Base-by-base conservation (phyloP, 2,113 vertebrate genomes). In the Pogona vitticeps region DNA sequence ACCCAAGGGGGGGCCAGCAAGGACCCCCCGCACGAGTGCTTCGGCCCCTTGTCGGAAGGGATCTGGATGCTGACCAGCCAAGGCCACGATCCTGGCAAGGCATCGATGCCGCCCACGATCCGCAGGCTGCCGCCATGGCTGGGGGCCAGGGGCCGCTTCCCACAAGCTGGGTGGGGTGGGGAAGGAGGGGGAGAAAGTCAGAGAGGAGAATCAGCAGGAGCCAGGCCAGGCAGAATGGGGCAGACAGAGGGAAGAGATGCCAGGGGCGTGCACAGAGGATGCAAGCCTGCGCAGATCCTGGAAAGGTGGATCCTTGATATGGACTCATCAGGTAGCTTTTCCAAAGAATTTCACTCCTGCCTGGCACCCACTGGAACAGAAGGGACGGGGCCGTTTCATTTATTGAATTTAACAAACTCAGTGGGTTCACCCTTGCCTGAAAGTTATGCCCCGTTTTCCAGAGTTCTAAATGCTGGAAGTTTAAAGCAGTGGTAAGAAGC, bases 31-130 rank as follows among this genome's bases (percentile, higher is more conserved):
- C 92, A 93, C 1, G 86, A 92, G 70, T 93, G 92, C 42, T 68
- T 33, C 1, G 88, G 79, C 1, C 91, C 90, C 6, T 38, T 52
- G 67, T 67, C 31, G 0, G 82, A 40, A 28, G 90, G 90, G 38
- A 90, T 70, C 89, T 93, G 92, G 67, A 93, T 83, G 82, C 92
- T 93, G 36, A 93, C 91, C 1, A 93, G 76, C 92, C 92, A 93
- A 1, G 92, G 92, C 92, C 92, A 93, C 2, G 81, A 84, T 17
- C 91, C 92, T 2, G 86, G 86, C 71, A 75, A 59, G 21, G 92
- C 86, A 1, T 91, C 88, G 0, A 79, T 52, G 1, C 89, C 89
- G 4, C 92, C 91, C 72, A 92, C 84, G 23, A 88, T 86, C 72
- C 85, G 81, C n/a, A 80, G 42, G 3, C 18, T 72, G 33, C 84